Conservation (phyloP, 2,797 vertebrate species). For the Spinibarbus caldwelli region DNA sequence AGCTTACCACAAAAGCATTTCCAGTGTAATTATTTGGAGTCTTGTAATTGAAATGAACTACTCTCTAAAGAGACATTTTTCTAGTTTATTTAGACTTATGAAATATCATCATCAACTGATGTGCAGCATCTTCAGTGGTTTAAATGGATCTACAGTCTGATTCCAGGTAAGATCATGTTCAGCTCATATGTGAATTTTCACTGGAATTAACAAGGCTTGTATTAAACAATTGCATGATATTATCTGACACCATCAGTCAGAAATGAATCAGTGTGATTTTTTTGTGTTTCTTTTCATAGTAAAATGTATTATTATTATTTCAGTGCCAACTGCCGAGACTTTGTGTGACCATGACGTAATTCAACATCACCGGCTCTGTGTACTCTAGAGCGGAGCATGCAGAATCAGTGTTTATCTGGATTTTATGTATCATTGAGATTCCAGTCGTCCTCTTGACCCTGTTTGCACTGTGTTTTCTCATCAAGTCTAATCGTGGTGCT, state of each 20-base stretch:
- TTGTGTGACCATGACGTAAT: background rate
- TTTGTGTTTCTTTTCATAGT: background rate
- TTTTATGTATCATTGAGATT: background rate
- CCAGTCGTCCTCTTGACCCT: conserved; percentile 8
- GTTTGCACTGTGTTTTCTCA: conserved; percentile 16
- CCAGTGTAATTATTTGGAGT: background rate
- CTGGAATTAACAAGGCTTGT: background rate
- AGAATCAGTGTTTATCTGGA: conserved; percentile 13
- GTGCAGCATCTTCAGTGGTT: background rate
- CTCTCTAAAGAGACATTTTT: background rate
- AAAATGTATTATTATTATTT: background rate
- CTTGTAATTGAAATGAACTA: background rate
- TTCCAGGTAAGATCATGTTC: background rate
- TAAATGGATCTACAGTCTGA: background rate
- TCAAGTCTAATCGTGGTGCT: background rate
- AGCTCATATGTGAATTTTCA: background rate
- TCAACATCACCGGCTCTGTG: background rate
- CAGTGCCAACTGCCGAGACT: background rate
- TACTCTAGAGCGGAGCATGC: background rate
- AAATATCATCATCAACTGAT: background rate
- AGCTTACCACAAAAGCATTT: background rate
- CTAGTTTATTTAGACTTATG: background rate
- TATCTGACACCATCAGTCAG: background rate
- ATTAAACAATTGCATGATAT: background rate
- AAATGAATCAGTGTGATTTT: background rate